Evolutionary conservation across 2,113 vertebrate species (phyloP).

Genomic region (Carettochelys insculpta): DNA sequence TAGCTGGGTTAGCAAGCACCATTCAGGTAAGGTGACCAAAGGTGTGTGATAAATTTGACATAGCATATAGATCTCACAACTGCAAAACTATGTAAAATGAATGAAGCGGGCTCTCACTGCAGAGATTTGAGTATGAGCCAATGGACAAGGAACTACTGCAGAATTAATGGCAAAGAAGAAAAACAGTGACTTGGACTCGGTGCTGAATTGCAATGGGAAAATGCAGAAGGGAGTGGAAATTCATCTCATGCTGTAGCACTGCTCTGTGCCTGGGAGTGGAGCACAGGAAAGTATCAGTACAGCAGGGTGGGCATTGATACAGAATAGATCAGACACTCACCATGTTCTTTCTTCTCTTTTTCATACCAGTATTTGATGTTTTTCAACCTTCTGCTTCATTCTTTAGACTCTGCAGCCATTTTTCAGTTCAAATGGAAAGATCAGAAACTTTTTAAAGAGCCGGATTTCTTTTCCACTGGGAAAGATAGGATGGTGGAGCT

Average conservation of each 20-base stretch:
- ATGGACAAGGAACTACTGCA: not conserved
- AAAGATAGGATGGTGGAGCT: not conserved
- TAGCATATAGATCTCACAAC: not conserved
- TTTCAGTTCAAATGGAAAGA: constrained; percentile 29
- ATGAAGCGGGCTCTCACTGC: not conserved
- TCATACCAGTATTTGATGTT: not conserved
- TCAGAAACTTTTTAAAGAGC: not conserved
- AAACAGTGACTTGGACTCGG: not conserved
- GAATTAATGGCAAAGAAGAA: rapidly evolving
- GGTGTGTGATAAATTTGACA: not conserved
- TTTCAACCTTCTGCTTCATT: constrained; percentile 18
- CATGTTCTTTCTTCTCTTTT: not conserved
- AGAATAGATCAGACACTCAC: not conserved
- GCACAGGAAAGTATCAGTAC: not conserved
- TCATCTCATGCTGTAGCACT: not conserved
- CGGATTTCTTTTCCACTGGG: not conserved
- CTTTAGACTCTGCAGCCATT: constrained; percentile 12
- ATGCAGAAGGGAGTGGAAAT: not conserved
- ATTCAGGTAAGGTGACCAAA: not conserved
- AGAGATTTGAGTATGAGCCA: not conserved
- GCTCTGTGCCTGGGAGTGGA: not conserved
- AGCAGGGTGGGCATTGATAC: not conserved
- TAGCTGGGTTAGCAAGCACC: not conserved
- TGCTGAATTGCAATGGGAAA: not conserved
- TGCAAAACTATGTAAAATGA: rapidly evolving